Conservation (phyloP, 2,888 invertebrate species). For the Cephus runcator region DNA sequence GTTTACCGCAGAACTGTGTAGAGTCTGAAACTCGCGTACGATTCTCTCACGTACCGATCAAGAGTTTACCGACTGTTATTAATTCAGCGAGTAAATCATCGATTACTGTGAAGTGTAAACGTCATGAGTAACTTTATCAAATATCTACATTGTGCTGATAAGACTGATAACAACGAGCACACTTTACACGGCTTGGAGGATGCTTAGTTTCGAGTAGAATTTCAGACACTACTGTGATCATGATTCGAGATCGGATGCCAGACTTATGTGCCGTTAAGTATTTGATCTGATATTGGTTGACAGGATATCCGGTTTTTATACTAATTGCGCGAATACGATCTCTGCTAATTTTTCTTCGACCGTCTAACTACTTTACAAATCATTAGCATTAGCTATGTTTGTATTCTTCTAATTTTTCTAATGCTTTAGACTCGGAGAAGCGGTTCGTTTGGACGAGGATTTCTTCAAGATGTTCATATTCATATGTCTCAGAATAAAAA, state of each 20-base stretch:
- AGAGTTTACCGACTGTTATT: background rate
- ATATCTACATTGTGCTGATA: constrained; percentile 51
- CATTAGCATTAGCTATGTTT: background rate
- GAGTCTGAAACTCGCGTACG: constrained; percentile 20
- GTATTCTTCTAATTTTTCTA: background rate
- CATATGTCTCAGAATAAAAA: constrained; percentile 52
- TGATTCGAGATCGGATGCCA: constrained; percentile 60
- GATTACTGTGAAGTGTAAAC: constrained; percentile 7
- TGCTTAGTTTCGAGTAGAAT: constrained; percentile 37
- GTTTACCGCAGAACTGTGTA: constrained; percentile 35
- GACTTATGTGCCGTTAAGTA: constrained; percentile 60
- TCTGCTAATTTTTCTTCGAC: background rate
- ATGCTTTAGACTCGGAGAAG: constrained; percentile 42
- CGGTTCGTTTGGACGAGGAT: constrained; percentile 45
- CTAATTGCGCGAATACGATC: background rate
- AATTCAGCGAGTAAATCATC: constrained; percentile 13
- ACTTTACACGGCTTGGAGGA: constrained; percentile 25
- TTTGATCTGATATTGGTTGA: background rate
- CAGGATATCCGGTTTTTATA: background rate
- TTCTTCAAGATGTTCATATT: constrained; percentile 52
- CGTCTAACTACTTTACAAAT: background rate
- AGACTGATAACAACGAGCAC: constrained; percentile 49
- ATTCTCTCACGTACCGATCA: background rate
- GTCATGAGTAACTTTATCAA: constrained; percentile 16
- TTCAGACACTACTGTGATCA: constrained; percentile 38